phyloP scores from a whole-genome alignment of 2,888 invertebrate species.

The Conistra vaccinii region DNA sequence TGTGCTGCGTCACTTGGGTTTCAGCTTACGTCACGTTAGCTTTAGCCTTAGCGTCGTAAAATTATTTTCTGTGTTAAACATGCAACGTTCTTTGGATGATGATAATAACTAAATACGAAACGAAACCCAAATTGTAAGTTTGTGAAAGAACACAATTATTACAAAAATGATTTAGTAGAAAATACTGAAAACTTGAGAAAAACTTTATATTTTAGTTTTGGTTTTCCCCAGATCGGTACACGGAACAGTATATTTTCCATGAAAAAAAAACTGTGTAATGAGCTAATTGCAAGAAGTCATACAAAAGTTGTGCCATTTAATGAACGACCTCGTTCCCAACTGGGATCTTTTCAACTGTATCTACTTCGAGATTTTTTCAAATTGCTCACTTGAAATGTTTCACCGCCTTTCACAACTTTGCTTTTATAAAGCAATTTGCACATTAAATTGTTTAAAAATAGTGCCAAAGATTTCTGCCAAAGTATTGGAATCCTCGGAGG shows the following conservation, averaged over 20 bases:
- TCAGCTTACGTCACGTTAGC: too few relatives aligned
- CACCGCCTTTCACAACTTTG: conserved; percentile 29
- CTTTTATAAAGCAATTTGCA: conserved; percentile 13
- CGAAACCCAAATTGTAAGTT: neutral
- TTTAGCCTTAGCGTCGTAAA: neutral
- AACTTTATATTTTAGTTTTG: conserved; percentile 15
- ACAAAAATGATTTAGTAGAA: neutral
- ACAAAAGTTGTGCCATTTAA: conserved; percentile 54
- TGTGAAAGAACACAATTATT: neutral
- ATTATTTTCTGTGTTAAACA: neutral
- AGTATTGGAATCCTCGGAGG: neutral
- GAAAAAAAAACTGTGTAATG: conserved; percentile 33
- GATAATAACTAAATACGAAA: neutral
- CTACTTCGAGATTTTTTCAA: conserved; percentile 28
- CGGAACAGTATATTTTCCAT: conserved; percentile 1
- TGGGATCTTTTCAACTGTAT: conserved; percentile 24
- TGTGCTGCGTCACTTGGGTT: too few relatives aligned
- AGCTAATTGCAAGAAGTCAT: conserved; percentile 58
- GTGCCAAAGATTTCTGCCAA: conserved; percentile 11
- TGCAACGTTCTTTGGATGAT: neutral
- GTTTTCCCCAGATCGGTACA: neutral
- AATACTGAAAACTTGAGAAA: neutral
- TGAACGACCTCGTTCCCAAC: conserved; percentile 29
- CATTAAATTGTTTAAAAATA: conserved; percentile 26
- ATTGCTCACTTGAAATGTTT: conserved; percentile 43